phyloP scores from a whole-genome alignment of 2,113 vertebrate species.

The Antechinus stuartii region DNA sequence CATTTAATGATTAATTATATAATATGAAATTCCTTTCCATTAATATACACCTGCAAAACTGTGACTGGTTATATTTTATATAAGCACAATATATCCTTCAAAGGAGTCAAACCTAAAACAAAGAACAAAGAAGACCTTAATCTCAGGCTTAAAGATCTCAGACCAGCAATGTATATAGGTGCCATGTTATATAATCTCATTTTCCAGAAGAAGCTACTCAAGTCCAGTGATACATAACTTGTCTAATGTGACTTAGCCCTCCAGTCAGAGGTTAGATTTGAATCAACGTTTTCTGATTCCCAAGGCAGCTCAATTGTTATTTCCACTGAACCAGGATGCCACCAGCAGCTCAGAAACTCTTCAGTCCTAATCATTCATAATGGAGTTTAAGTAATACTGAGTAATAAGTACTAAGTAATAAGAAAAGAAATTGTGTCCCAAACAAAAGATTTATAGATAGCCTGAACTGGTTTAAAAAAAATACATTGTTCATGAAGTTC shows the following conservation, averaged over 20 bases:
- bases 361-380: not conserved
- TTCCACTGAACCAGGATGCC: not conserved
- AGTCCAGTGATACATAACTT: not conserved
- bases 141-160: not conserved
- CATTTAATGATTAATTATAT: not conserved
- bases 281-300: not conserved
- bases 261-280: not conserved
- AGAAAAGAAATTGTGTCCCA: not conserved
- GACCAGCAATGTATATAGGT: not conserved
- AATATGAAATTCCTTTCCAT: not conserved
- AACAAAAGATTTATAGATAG: not conserved
- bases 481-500: not conserved
- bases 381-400: not conserved
- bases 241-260: fast-evolving
- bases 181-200: not conserved
- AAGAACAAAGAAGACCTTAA: not conserved
- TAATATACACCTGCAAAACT: not conserved
- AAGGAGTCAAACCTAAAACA: not conserved
- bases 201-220: not conserved
- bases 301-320: not conserved
- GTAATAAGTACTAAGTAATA: not conserved
- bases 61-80: not conserved
- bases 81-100: not conserved
- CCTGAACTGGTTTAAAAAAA: no score
- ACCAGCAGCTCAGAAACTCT: not conserved